Conservation (phyloP, 2,797 vertebrate genomes). For the Platyrinchus mystaceus region DNA sequence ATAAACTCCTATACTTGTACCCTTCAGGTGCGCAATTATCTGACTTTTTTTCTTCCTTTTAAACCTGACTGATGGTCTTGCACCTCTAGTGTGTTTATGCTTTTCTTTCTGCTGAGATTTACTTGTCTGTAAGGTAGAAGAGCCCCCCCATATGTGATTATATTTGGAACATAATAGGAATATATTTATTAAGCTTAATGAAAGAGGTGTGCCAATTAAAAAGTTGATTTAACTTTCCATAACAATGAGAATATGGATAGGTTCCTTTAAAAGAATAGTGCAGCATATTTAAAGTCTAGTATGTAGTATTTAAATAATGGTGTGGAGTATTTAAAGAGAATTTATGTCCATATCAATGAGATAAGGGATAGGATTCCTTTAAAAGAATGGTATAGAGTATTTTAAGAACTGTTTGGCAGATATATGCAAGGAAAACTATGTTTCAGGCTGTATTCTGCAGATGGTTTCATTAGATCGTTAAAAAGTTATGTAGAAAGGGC, state of each 20-base stretch:
- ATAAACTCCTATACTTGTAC: background rate
- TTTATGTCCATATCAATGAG: background rate
- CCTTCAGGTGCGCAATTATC: background rate
- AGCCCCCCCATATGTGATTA: background rate
- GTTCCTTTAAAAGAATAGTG: background rate
- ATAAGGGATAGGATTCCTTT: background rate
- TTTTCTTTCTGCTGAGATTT: background rate
- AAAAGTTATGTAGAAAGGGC: conserved; percentile 23
- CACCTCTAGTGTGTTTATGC: fast-evolving
- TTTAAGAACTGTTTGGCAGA: background rate
- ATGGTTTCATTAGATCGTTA: background rate
- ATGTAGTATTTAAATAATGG: background rate
- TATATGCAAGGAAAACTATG: background rate
- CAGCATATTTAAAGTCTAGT: background rate
- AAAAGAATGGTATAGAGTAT: background rate
- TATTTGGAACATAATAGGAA: background rate
- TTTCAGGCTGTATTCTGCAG: background rate
- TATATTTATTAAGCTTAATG: background rate
- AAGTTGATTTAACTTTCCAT: background rate
- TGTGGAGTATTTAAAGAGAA: background rate
- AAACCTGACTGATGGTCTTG: background rate
- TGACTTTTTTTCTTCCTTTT: background rate
- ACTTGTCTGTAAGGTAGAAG: background rate
- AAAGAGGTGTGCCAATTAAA: background rate
- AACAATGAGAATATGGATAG: background rate